These are phyloP conservation scores for Sturmia bella DNA, from an alignment of 2,888 invertebrate genomes.

Conservation along the genomic window DNA sequence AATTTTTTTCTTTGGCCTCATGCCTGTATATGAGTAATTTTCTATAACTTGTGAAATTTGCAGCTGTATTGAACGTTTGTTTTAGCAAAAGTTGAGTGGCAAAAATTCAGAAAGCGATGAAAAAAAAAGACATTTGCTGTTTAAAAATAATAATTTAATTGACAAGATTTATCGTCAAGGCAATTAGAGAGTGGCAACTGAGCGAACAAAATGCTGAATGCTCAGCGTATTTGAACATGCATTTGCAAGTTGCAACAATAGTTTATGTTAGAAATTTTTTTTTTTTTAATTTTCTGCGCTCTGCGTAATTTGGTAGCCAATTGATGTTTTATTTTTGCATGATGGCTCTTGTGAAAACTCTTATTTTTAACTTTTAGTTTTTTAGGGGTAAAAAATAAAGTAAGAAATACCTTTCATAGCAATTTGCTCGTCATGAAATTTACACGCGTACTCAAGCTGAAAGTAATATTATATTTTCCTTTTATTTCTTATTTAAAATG, in stretches of 20 bases:
- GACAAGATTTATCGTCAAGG: slow-evolving; percentile 82
- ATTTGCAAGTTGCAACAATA: slow-evolving; percentile 12
- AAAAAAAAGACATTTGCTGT: slow-evolving; percentile 67
- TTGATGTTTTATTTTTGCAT: slow-evolving; percentile 27
- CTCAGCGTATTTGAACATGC: not conserved
- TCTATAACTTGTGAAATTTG: slow-evolving; percentile 9
- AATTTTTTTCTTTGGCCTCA: slow-evolving; percentile 1
- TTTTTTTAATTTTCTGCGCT: slow-evolving; percentile 45
- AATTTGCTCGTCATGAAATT: no score
- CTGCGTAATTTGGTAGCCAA: slow-evolving; percentile 61
- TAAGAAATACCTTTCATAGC: no score
- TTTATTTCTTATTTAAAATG: no score
- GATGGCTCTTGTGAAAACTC: slow-evolving; percentile 21
- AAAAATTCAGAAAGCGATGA: slow-evolving; percentile 16
- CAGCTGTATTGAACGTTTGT: slow-evolving; percentile 50
- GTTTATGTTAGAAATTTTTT: slow-evolving; percentile 45
- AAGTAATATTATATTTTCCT: no score
- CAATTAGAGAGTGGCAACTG: slow-evolving; percentile 80
- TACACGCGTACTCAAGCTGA: no score
- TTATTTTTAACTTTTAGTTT: not conserved
- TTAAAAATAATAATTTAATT: slow-evolving; percentile 82
- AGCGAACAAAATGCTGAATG: not conserved
- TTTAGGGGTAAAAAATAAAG: slow-evolving; percentile 20
- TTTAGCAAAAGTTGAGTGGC: slow-evolving; percentile 1
- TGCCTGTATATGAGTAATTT: not conserved